Conservation (phyloP, 2,888 invertebrate species). For the Actias luna region DNA sequence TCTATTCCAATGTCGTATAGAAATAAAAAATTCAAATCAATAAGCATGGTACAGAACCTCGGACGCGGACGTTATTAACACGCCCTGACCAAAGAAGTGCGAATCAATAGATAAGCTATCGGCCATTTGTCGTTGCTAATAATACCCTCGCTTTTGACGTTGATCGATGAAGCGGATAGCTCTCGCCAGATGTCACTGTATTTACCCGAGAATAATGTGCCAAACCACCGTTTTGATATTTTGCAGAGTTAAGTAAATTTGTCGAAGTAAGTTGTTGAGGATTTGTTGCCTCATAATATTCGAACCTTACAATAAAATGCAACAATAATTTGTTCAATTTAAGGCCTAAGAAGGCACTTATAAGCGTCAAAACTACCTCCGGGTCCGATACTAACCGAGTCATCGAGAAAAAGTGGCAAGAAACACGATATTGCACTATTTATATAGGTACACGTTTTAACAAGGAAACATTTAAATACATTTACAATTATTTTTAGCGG, state of each 20-base stretch:
- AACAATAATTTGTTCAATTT: too few species aligned
- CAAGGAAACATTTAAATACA: too few species aligned
- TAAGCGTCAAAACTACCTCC: too few species aligned
- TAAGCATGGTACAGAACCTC: conserved; percentile 20
- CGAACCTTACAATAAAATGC: too few species aligned
- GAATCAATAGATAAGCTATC: conserved; percentile 58
- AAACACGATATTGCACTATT: too few species aligned
- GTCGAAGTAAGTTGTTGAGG: too few species aligned
- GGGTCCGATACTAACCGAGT: too few species aligned
- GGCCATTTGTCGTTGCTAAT: conserved; percentile 60
- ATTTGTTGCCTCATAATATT: too few species aligned
- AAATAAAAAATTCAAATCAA: neutral
- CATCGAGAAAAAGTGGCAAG: too few species aligned
- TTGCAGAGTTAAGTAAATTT: neutral
- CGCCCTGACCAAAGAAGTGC: conserved; percentile 38
- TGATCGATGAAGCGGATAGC: conserved; percentile 48
- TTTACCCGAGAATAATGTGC: conserved; percentile 44
- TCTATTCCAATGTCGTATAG: neutral
- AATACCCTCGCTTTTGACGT: conserved; percentile 40
- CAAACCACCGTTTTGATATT: neutral
- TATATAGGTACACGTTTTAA: too few species aligned
- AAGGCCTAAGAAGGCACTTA: too few species aligned
- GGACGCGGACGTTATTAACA: conserved; percentile 41
- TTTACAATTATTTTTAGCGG: too few species aligned
- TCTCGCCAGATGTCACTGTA: conserved; percentile 54